These are phyloP conservation scores for Calypte anna DNA, from an alignment of 2,113 vertebrate genomes.

Conservation along the genomic window DNA sequence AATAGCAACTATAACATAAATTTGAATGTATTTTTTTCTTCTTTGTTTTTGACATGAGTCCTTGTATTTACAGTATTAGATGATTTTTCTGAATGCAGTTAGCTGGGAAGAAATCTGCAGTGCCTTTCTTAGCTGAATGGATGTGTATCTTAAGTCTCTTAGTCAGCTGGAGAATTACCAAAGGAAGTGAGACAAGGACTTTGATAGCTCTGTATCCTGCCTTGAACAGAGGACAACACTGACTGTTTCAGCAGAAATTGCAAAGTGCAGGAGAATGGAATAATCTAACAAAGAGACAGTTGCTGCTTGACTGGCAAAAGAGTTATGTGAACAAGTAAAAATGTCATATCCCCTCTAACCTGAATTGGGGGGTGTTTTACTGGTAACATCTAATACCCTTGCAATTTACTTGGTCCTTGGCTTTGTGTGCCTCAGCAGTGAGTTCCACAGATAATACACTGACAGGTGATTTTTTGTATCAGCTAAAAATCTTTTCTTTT, in stretches of 20 bases:
- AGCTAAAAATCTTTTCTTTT: neutral
- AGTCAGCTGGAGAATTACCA: conserved; percentile 48
- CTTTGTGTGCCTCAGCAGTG: neutral
- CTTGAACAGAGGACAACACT: neutral
- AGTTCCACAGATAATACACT: neutral
- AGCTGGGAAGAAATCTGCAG: neutral
- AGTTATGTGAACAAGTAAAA: neutral
- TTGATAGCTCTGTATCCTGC: conserved; percentile 20
- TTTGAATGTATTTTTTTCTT: conserved; percentile 46
- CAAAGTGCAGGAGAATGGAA: conserved; percentile 4
- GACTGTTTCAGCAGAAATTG: conserved; percentile 35
- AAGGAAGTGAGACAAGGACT: conserved; percentile 38
- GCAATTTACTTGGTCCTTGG: neutral
- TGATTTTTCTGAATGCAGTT: conserved; percentile 24
- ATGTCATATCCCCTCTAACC: neutral
- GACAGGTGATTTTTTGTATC: neutral
- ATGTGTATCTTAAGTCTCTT: conserved; percentile 30
- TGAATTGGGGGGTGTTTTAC: neutral
- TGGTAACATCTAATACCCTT: neutral
- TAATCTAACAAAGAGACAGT: neutral
- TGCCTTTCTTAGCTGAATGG: conserved; percentile 15
- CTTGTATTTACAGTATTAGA: conserved; percentile 46
- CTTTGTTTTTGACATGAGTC: conserved; percentile 28
- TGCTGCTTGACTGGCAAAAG: conserved; percentile 5
- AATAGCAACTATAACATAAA: conserved; percentile 16